These are phyloP conservation scores for Eurystomus gularis DNA, from an alignment of 2,113 vertebrate genomes.

Conservation along the genomic window DNA sequence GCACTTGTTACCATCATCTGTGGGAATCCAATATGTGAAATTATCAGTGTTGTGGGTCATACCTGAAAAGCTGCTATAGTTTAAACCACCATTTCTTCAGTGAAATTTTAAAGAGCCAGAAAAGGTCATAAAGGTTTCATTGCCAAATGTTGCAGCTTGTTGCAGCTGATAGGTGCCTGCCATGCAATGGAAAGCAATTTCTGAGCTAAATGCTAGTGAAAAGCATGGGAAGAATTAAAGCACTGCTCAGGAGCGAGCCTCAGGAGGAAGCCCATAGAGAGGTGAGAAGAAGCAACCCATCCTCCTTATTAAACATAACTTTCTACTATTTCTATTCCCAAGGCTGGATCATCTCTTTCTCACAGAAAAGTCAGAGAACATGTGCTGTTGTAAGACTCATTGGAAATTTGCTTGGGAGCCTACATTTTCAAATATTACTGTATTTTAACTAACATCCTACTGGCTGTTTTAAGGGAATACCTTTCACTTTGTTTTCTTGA, in stretches of 20 bases:
- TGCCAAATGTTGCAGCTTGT: neutral
- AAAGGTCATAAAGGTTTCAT: neutral
- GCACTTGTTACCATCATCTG: neutral
- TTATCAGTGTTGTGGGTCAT: neutral
- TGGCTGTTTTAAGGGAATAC: neutral
- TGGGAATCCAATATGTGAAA: neutral
- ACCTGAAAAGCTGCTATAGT: neutral
- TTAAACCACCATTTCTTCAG: neutral
- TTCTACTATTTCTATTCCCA: neutral
- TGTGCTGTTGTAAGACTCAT: neutral
- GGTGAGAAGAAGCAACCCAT: neutral
- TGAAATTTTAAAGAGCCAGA: neutral
- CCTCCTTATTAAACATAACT: neutral
- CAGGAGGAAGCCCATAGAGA: neutral
- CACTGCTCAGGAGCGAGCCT: neutral
- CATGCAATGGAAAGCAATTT: neutral
- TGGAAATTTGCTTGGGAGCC: neutral
- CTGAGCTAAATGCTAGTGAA: neutral
- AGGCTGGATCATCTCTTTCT: neutral
- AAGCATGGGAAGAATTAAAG: neutral
- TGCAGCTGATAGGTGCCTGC: neutral
- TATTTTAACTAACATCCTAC: neutral
- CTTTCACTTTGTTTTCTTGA: neutral
- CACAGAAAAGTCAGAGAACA: neutral
- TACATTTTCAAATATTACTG: neutral